Base-by-base conservation (phyloP, 2,113 vertebrate species). In the Merops nubicus region DNA sequence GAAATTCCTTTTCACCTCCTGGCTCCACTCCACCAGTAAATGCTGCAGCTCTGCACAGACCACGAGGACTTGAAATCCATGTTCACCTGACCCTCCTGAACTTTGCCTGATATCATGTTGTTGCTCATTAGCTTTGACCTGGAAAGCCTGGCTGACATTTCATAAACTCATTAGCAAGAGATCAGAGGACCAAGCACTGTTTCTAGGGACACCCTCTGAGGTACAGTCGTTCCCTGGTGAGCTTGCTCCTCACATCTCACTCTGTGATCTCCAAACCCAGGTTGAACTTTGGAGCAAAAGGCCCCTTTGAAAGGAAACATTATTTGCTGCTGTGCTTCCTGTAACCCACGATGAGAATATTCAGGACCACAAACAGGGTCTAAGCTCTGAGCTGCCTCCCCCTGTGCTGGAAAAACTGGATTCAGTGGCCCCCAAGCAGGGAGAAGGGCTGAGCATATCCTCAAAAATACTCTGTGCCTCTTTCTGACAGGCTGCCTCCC, bases 51-150 rank as follows among this genome's bases (percentile, higher is more conserved):
- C 68, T 64, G 60, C 57, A 64, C 63, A 59, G 18, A 79, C 51
- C 38, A 10, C 0, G 14, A 36, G 75, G 87, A 93, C 83, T 84
- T 94, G 64, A 93, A 92, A 79, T 42, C 82, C 38, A 9, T 40
- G 63, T 93, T 93, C 95, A 40, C 89, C 95, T 96, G 96, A 94
- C 94, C 85, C 72, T 36, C 38, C 57, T 91, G 95, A 95, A 96
- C 93, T 95, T 51, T 69, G 82, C 82, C 92, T 82, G 67, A 29
- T 88, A 88, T 25, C 48, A 34, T 23, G 36, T 54, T 86, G 90
- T 53, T 87, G 51, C 85, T 91, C 82, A 70, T 94, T 96, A 91
- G 88, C 88, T 94, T n/a, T 85, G 88, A 75, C 95, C 91, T 82
- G 77, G 67, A 83, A 93, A 94, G 57, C 76, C 86, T 62, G 80